phyloP scores from a whole-genome alignment of 2,113 vertebrate genomes.

The Circaetus gallicus region DNA sequence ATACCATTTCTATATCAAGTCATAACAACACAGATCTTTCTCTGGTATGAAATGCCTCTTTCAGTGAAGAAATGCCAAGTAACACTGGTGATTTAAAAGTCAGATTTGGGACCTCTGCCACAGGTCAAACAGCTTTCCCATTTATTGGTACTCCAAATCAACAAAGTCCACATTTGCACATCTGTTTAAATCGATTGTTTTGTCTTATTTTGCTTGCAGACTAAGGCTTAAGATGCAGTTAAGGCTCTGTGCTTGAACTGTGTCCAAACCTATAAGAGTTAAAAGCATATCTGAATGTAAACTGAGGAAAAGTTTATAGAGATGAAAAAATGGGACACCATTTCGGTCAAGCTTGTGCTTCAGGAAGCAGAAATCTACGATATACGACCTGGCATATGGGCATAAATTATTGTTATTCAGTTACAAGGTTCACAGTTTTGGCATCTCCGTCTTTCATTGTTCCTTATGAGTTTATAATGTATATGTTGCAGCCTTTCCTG shows the following conservation, averaged over 20 bases:
- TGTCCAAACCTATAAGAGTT: neutral
- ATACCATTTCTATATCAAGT: neutral
- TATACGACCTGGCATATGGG: neutral
- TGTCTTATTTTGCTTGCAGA: constrained; percentile 40
- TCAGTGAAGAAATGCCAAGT: neutral
- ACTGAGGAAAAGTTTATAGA: constrained; percentile 15
- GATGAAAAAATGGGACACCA: neutral
- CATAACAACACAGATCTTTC: neutral
- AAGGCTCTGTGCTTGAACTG: neutral
- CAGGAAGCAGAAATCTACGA: neutral
- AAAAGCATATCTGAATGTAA: neutral
- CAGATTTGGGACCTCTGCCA: neutral
- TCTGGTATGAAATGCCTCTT: neutral
- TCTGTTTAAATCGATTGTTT: constrained; percentile 27
- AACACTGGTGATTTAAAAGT: neutral
- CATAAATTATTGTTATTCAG: constrained; percentile 48
- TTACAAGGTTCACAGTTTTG: constrained; percentile 14
- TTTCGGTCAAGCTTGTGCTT: neutral
- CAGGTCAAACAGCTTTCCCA: neutral
- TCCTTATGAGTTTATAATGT: neutral
- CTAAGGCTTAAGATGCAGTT: neutral
- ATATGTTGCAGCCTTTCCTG: neutral
- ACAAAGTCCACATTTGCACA: neutral
- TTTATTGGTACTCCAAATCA: constrained; percentile 5
- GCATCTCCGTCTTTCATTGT: constrained; percentile 20